Base-by-base conservation (phyloP, 2,113 vertebrate species). In the Pachypanchax playfairii region DNA sequence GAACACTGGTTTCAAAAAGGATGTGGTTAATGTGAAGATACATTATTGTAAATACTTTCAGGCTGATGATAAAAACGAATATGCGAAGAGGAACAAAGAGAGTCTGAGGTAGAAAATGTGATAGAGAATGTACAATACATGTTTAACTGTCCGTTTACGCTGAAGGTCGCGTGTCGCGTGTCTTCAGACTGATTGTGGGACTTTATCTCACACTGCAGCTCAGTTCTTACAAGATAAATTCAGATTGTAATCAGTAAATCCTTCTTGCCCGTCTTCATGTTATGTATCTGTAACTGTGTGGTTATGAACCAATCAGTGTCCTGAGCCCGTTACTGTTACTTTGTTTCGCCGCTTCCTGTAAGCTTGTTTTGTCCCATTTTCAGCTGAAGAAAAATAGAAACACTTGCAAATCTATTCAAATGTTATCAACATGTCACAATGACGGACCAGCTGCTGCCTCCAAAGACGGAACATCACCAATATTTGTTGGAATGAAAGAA, bases 71-170 rank as follows among this genome's bases (percentile, higher is more conserved):
- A 65, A 75, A 54, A 51, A 11, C 15, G 15, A 1, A 21, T 29
- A 18, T 77, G 88, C 58, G 38, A 75, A 58, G 73, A 77, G 52
- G 61, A 67, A 76, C 60, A 72, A 60, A 68, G 50, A 65, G 20
- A 22, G 12, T 25, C 14, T 20, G 21, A 18, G 36, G 8, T 6
- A 49, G 22, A n/a, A 22, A 49, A 64, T 4, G 14, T 11, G 12
- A 9, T 17, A 17, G 12, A n/a, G 14, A 28, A 7, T 50, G n/a
- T n/a, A n/a, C n/a, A n/a, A n/a, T n/a, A n/a, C n/a, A n/a, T 10
- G 20, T 42, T 18, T 20, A 8, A 14, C 35, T 36, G 31, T 1
- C 14, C 3, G 35, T 36, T 36, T 36, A 36, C 12, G 2, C 11
- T 36, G 11, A 36, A 11, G 14, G 31, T 33, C 12, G 31, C n/a